Percentiles rank a stretch among this genome's conserved stretches.
phyloP scores from a whole-genome alignment of 2,888 invertebrate species.

The Epirrhoe tristata region DNA sequence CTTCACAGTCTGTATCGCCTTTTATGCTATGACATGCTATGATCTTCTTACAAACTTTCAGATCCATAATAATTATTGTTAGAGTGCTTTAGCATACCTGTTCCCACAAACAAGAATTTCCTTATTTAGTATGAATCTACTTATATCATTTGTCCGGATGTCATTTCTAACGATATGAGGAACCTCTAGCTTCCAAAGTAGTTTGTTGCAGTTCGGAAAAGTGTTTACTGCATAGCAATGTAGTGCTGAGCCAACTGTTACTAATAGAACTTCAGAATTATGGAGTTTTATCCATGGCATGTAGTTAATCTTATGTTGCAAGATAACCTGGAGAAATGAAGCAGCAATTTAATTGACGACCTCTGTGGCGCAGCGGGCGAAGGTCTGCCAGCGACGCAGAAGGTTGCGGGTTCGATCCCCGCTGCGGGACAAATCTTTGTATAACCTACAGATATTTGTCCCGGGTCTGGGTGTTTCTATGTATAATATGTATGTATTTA shows the following conservation, averaged over 20 bases:
- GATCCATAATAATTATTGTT: background rate
- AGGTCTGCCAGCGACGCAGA: too few relatives aligned
- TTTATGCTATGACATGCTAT: too few relatives aligned
- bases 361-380: too few relatives aligned
- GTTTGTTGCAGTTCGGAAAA: slow-evolving; percentile 51
- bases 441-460: too few relatives aligned
- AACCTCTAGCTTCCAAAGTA: slow-evolving; percentile 65
- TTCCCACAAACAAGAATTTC: slow-evolving; percentile 72
- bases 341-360: background rate
- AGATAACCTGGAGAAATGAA: slow-evolving; percentile 58
- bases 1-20: too few relatives aligned
- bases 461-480: too few relatives aligned
- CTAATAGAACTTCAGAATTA: slow-evolving; percentile 59
- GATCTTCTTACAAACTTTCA: background rate
- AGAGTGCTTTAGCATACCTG: slow-evolving; percentile 56
- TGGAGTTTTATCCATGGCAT: slow-evolving; percentile 75
- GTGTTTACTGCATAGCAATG: slow-evolving; percentile 61
- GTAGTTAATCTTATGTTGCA: slow-evolving; percentile 65
- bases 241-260: slow-evolving; percentile 67
- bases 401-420: too few relatives aligned
- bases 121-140: slow-evolving; percentile 70
- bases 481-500: too few relatives aligned
- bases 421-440: too few relatives aligned
- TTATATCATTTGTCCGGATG: slow-evolving; percentile 76
- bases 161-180: slow-evolving; percentile 67